Evolutionary conservation across 2,113 vertebrate genomes (phyloP).

Genomic region (Caretta caretta): DNA sequence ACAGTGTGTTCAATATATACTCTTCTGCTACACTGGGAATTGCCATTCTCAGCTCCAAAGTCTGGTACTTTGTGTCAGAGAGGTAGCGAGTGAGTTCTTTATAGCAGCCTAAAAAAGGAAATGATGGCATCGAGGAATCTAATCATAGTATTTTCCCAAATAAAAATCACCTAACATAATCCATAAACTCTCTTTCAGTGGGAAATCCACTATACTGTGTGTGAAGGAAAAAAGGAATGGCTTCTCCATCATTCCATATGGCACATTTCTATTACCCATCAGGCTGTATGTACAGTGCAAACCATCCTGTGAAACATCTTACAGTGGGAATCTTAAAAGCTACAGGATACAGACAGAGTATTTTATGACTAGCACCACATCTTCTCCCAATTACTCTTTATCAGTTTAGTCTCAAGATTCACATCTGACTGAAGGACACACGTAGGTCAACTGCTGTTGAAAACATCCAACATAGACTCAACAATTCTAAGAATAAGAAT

Average conservation of each 20-base stretch:
- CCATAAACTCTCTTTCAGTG: conserved; percentile 3
- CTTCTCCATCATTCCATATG: conserved; percentile 24
- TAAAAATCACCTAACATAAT: not conserved
- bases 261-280: conserved; percentile 33
- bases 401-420: conserved; percentile 54
- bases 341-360: conserved; percentile 50
- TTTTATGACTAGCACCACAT: conserved; percentile 43
- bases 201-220: conserved; percentile 25
- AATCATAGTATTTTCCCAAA: not conserved
- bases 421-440: conserved; percentile 49
- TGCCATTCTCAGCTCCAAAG: conserved; percentile 4
- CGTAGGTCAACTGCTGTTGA: conserved; percentile 54
- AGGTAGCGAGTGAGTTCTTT: not conserved
- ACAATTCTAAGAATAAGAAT: conserved; percentile 53
- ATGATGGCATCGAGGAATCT: not conserved
- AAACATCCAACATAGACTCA: conserved; percentile 65
- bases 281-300: conserved; percentile 35
- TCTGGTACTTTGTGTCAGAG: conserved; percentile 5
- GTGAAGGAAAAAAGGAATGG: not conserved
- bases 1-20: not conserved
- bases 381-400: conserved; percentile 69
- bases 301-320: conserved; percentile 60
- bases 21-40: not conserved
- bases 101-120: conserved; percentile 19
- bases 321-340: conserved; percentile 60